Evolutionary conservation across 2,113 vertebrate species (phyloP).

Genomic region (Garra rufa): DNA sequence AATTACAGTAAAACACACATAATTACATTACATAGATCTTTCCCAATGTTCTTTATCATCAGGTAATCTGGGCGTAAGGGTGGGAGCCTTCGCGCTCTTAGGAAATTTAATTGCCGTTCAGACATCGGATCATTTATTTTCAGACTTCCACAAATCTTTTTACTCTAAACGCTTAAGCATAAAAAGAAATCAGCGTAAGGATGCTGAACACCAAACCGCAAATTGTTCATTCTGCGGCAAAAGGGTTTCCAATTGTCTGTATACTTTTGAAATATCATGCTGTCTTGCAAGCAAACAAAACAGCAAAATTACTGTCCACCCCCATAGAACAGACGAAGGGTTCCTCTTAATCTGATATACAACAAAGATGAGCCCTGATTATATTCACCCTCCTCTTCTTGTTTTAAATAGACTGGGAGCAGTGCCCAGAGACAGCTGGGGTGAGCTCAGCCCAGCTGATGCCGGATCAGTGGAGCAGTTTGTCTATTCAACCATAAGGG

Average conservation of each 20-base stretch:
- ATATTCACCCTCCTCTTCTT: slow-evolving; percentile 59
- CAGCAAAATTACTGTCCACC: slow-evolving; percentile 59
- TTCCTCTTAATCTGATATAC: slow-evolving; percentile 61
- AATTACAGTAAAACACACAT: slow-evolving; percentile 43
- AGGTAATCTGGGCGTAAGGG: slow-evolving; percentile 28
- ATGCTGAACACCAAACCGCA: slow-evolving; percentile 14
- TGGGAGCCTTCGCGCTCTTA: slow-evolving; percentile 16
- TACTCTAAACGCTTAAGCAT: slow-evolving; percentile 21
- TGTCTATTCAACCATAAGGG: slow-evolving; percentile 51
- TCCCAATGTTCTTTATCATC: slow-evolving; percentile 46
- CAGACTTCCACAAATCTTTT: slow-evolving; percentile 15
- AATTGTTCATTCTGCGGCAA: slow-evolving; percentile 42
- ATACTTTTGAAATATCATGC: slow-evolving; percentile 57
- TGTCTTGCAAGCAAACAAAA: slow-evolving; percentile 54
- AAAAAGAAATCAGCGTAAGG: slow-evolving; percentile 15
- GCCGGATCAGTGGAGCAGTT: slow-evolving; percentile 40
- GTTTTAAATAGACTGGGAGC: slow-evolving; percentile 64
- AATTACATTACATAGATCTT: slow-evolving; percentile 36
- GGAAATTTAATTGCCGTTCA: slow-evolving; percentile 25
- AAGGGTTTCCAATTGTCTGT: slow-evolving; percentile 37
- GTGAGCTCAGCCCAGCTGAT: slow-evolving; percentile 52
- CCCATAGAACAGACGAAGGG: slow-evolving; percentile 59
- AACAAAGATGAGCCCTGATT: slow-evolving; percentile 64
- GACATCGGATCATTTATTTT: slow-evolving; percentile 16
- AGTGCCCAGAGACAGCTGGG: slow-evolving; percentile 64